A percentile compares a stretch with the other conserved stretches of the same genome.
These are phyloP conservation scores for Erithacus rubecula DNA, from an alignment of 2,797 vertebrate species.

Conservation along the genomic window DNA sequence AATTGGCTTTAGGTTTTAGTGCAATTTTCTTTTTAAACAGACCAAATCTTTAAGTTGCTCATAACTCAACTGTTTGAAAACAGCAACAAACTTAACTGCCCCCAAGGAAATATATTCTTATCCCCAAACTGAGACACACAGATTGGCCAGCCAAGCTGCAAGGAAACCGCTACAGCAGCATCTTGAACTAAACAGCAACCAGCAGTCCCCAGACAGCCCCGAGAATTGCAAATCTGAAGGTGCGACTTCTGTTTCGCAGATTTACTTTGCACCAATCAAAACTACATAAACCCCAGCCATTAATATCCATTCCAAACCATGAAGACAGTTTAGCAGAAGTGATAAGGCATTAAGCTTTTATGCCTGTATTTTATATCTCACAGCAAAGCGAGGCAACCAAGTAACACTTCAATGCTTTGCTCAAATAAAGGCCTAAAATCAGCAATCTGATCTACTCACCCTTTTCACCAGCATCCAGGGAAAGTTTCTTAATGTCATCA, in stretches of 20 bases:
- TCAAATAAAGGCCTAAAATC: background rate
- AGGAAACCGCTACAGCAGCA: slow-evolving; percentile 32
- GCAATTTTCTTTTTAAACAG: slow-evolving; percentile 59
- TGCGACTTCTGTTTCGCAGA: slow-evolving; percentile 14
- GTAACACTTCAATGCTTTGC: background rate
- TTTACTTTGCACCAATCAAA: slow-evolving; percentile 31
- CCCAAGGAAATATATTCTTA: slow-evolving; percentile 45
- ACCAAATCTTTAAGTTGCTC: slow-evolving; percentile 59
- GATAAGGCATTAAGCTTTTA: slow-evolving; percentile 41
- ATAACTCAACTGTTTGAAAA: slow-evolving; percentile 57
- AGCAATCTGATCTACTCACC: slow-evolving; percentile 66
- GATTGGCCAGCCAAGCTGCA: background rate
- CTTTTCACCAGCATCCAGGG: slow-evolving; percentile 47
- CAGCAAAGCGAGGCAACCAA: background rate
- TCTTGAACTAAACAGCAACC: slow-evolving; percentile 24
- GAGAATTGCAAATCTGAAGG: slow-evolving; percentile 19
- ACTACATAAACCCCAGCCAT: background rate
- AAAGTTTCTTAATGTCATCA: slow-evolving; percentile 62
- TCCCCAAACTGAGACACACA: background rate
- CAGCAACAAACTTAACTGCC: slow-evolving; percentile 35
- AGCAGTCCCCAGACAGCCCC: background rate
- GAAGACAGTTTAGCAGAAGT: background rate
- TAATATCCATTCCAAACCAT: slow-evolving; percentile 34
- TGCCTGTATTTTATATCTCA: background rate
- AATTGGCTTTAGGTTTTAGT: slow-evolving; percentile 65